A percentile compares a stretch with the other conserved stretches of the same genome.
These are phyloP conservation scores for Scytalopus superciliaris DNA, from an alignment of 2,113 vertebrate genomes.

Conservation along the genomic window DNA sequence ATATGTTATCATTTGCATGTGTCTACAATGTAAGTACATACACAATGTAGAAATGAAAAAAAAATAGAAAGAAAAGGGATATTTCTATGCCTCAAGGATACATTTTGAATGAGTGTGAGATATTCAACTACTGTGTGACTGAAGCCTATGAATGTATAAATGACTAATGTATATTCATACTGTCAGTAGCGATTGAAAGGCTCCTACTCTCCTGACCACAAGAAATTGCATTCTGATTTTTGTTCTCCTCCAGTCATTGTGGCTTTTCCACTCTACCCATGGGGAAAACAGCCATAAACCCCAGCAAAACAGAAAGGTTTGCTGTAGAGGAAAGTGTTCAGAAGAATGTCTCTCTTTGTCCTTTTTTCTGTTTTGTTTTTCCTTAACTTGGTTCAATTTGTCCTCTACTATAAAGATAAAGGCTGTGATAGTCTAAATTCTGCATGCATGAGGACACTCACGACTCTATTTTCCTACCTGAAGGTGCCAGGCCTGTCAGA, in stretches of 20 bases:
- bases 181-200: constrained; percentile 29
- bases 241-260: neutral
- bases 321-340: neutral
- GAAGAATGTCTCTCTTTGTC: neutral
- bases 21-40: neutral
- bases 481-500: neutral
- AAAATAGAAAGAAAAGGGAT: neutral
- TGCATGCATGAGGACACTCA: neutral
- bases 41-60: neutral
- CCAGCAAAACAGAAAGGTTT: neutral
- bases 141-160: neutral
- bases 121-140: neutral
- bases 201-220: neutral
- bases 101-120: neutral
- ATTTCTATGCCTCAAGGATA: neutral
- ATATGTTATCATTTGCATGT: neutral
- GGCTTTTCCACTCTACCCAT: neutral
- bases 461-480: neutral
- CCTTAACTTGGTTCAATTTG: neutral
- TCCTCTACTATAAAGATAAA: neutral
- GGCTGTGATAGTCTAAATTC: neutral
- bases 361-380: neutral
- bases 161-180: constrained; percentile 23
- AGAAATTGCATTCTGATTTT: constrained; percentile 2
- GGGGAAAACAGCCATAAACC: neutral